Conservation (phyloP, 2,797 vertebrate genomes). For the Passerculus sandwichensis region DNA sequence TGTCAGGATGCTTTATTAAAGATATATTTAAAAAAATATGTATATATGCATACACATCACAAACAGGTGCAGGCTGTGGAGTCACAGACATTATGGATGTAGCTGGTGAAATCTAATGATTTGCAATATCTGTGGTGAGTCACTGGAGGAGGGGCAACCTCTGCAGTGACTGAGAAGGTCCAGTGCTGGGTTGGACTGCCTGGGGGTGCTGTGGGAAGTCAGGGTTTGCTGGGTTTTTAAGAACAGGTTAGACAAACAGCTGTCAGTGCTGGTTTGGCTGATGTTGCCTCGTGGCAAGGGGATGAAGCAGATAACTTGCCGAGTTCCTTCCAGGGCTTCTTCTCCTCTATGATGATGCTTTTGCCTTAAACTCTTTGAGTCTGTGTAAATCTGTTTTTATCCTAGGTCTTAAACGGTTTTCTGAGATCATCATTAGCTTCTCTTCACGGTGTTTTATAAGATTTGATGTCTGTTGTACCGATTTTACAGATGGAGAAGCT, state of each 20-base stretch:
- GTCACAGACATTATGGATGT: rapidly evolving
- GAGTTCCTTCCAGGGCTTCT: slow-evolving; percentile 21
- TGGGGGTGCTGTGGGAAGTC: background rate
- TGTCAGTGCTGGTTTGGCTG: slow-evolving; percentile 46
- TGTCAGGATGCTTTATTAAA: background rate
- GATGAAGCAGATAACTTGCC: slow-evolving; percentile 14
- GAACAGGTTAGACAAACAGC: slow-evolving; percentile 47
- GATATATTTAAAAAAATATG: too few relatives aligned
- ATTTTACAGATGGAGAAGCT: slow-evolving; percentile 37
- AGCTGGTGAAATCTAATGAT: background rate
- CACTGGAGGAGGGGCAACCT: background rate
- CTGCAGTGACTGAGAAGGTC: background rate
- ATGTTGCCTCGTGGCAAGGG: slow-evolving; percentile 31
- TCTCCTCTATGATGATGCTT: background rate
- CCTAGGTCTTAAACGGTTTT: slow-evolving; percentile 45
- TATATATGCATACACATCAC: background rate
- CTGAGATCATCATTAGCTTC: slow-evolving; percentile 50
- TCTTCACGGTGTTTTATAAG: background rate
- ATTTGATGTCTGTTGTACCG: background rate
- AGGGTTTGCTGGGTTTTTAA: background rate
- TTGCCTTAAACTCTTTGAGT: slow-evolving; percentile 46
- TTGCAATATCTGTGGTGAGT: background rate
- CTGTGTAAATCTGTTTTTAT: slow-evolving; percentile 52
- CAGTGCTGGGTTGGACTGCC: background rate
- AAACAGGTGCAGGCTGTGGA: background rate